These are phyloP conservation scores for Chiridota heheva DNA, from an alignment of 35 echinoderm and acorn worm species.

Conservation along the genomic window DNA sequence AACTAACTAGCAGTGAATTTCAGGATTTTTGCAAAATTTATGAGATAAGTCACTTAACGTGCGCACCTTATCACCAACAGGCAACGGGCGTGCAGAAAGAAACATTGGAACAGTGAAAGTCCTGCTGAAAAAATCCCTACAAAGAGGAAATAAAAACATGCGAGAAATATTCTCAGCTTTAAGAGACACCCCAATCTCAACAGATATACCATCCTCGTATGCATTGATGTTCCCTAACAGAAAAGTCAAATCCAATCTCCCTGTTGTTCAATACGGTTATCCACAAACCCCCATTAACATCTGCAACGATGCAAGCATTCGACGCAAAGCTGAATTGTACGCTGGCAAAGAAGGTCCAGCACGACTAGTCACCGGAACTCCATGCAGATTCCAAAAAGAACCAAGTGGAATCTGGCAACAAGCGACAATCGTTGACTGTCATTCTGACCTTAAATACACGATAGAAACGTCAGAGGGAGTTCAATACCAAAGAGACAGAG, in stretches of 20 bases:
- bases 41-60: conserved; percentile 16
- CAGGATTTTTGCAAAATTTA: conserved; percentile 6
- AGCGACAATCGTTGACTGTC: conserved; percentile 3
- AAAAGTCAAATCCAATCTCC: too few relatives aligned
- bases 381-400: conserved; percentile 28
- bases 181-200: conserved; percentile 31
- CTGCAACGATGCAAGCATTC: conserved; percentile 1
- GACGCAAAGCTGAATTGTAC: background rate
- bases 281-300: conserved; percentile 1
- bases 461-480: too few relatives aligned
- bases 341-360: conserved; percentile 1
- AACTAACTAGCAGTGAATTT: conserved; percentile 15
- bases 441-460: background rate
- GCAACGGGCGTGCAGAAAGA: conserved; percentile 22
- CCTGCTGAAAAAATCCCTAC: conserved; percentile 1
- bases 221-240: conserved; percentile 30
- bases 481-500: too few relatives aligned
- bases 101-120: conserved; percentile 31
- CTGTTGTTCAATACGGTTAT: conserved; percentile 36
- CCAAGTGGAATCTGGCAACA: conserved; percentile 9
- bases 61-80: conserved; percentile 26
- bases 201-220: conserved; percentile 47
- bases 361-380: background rate
- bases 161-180: conserved; percentile 10
- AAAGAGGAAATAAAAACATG: too few relatives aligned